Conservation (phyloP, 2,113 vertebrate genomes). For the Stigmatopora nigra region DNA sequence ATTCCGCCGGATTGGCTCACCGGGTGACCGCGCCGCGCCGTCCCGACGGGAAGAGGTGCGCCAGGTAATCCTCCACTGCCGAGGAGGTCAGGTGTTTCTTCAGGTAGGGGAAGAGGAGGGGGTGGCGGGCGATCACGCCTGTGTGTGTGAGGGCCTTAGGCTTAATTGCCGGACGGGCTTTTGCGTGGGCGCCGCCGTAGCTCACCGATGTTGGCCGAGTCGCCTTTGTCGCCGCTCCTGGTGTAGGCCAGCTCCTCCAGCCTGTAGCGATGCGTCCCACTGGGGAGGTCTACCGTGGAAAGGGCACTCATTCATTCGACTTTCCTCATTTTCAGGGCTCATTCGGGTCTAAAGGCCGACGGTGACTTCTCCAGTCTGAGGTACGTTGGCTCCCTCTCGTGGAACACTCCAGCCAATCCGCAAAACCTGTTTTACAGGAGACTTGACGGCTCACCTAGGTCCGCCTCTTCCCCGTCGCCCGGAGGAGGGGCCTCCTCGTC, state of each 20-base stretch:
- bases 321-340: not conserved
- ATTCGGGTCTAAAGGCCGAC: no score
- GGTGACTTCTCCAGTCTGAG: no score
- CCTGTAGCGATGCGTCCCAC: constrained; percentile 71
- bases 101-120: constrained; percentile 79
- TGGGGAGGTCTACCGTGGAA: constrained; percentile 69
- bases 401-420: no score
- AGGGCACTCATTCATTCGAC: not conserved
- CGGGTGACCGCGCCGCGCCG: constrained; percentile 60
- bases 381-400: no score
- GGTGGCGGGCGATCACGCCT: constrained; percentile 78
- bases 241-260: constrained; percentile 80
- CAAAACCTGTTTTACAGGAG: no score
- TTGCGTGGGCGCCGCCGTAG: not conserved
- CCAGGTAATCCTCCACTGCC: constrained; percentile 74
- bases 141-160: no score
- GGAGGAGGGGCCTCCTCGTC: constrained; percentile 39
- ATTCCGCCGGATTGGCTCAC: constrained; percentile 51
- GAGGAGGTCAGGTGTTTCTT: constrained; percentile 77
- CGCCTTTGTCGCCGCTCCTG: constrained; percentile 82
- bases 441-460: constrained; percentile 54
- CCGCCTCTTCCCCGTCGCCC: constrained; percentile 33
- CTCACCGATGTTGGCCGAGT: constrained; percentile 79
- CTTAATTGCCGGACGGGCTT: no score
- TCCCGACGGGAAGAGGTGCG: constrained; percentile 72